Conservation (phyloP, 2,888 invertebrate genomes). For the Strigamia maritima region DNA sequence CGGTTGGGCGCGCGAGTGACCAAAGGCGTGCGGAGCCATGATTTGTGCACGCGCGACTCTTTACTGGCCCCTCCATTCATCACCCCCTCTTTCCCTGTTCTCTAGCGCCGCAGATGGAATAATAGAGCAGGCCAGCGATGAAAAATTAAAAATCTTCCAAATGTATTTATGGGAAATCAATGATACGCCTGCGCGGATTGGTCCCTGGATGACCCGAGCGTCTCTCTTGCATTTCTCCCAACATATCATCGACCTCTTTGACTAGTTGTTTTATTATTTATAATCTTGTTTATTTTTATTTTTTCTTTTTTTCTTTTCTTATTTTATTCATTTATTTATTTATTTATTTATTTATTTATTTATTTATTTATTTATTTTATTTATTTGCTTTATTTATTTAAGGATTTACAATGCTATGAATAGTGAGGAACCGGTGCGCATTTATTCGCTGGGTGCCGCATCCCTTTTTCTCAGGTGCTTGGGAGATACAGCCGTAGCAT, state of each 20-base stretch:
- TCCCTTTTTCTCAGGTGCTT: conserved; percentile 51
- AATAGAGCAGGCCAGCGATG: conserved; percentile 31
- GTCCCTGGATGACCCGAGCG: conserved; percentile 29
- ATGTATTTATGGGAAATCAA: conserved; percentile 32
- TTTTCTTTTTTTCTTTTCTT: background rate
- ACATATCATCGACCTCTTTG: conserved; percentile 22
- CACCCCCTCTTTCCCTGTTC: conserved; percentile 12
- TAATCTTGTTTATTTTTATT: background rate
- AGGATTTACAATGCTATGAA: conserved; percentile 51
- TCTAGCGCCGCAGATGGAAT: conserved; percentile 18
- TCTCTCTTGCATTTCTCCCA: background rate
- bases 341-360: conserved; percentile 16
- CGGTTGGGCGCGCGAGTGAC: conserved; percentile 32
- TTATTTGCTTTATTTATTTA: conserved; percentile 42
- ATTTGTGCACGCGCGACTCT: conserved; percentile 32
- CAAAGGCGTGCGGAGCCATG: conserved; percentile 32
- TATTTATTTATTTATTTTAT: conserved; percentile 8
- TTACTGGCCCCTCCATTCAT: conserved; percentile 34
- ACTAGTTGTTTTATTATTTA: background rate
- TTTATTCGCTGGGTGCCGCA: conserved; percentile 43
- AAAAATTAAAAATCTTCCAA: conserved; percentile 30
- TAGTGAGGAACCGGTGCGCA: conserved; percentile 49
- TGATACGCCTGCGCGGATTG: conserved; percentile 27
- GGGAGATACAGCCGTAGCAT: conserved; percentile 84
- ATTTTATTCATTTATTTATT: background rate